Base-by-base conservation (phyloP, 2,797 vertebrate species). In the Lutjanus argentimaculatus region DNA sequence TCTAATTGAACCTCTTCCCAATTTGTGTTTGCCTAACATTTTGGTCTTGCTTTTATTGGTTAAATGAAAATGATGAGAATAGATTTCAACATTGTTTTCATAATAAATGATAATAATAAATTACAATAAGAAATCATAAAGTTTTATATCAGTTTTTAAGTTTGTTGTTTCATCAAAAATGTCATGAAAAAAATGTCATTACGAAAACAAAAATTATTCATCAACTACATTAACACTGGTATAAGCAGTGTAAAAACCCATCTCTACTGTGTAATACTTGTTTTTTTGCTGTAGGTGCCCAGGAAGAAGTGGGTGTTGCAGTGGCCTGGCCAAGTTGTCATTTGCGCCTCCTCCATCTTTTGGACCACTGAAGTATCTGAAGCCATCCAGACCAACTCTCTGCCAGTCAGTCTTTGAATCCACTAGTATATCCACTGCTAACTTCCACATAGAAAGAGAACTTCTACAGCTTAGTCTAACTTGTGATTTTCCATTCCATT, bases 281-380 rank as follows among this genome's bases (percentile, higher is more conserved):
- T 4, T 55, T 45, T 11, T 82, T 56, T 71, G 1, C 85, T 75
- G 43, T 79, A 99, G 98, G 85, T 98, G 67, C 96, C 96, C 67
- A 95, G 96, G 56, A 97, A 97, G 57, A 81, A 91, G 0, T 99
- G 97, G 98, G 98, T 99, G 22, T 93, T 99, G 85, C 95, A 97
- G 87, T 99, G 98, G 97, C 97, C 97, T 36, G 97, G 98, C 52
- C 98, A 99, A 91, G 96, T 98, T n/a, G 96, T 99, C 16, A 97
- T 99, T 88, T 98, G 97, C 75, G 96, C 97, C 53, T 99, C 97
- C 19, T 97, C 96, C 79, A 96, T 99, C 83, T 97, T 96, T 92
- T 99, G 97, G 98, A 99, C 98, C 57, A 92, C 93, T 75, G 97
- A 98, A 91, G 97, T 99, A 11, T 97, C 97, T 58, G 91, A 96